phyloP scores from a whole-genome alignment of 2,113 vertebrate genomes.

The Solea senegalensis region DNA sequence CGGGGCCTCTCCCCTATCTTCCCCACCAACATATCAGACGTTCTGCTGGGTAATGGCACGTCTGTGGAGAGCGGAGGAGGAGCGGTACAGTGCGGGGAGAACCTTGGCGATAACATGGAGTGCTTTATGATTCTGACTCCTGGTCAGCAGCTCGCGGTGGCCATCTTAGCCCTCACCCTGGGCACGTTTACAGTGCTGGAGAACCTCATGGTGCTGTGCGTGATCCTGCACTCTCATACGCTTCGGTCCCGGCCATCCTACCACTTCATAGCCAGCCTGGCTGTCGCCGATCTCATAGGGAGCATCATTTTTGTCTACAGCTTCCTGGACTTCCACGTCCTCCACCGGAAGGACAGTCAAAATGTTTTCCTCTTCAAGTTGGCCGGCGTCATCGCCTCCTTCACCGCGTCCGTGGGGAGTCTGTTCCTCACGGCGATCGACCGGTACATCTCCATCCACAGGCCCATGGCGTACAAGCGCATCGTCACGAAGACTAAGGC shows the following conservation, averaged over 20 bases:
- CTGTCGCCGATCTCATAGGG: slow-evolving; percentile 94
- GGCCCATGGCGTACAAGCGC: slow-evolving; percentile 93
- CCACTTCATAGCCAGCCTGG: slow-evolving; percentile 97
- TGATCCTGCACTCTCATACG: slow-evolving; percentile 94
- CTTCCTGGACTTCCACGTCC: slow-evolving; percentile 97
- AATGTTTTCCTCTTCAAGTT: slow-evolving; percentile 96
- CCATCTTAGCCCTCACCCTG: slow-evolving; percentile 91
- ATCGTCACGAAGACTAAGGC: slow-evolving; percentile 97
- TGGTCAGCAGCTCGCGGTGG: slow-evolving; percentile 92
- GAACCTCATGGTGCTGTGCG: slow-evolving; percentile 93
- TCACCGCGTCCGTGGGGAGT: slow-evolving; percentile 96
- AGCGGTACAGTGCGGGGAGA: slow-evolving; percentile 89
- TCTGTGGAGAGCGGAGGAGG: slow-evolving; percentile 82
- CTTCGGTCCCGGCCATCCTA: slow-evolving; percentile 96
- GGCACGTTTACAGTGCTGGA: slow-evolving; percentile 97
- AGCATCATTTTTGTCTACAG: slow-evolving; percentile 99
- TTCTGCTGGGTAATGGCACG: slow-evolving; percentile 85
- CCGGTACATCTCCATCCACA: slow-evolving; percentile 96
- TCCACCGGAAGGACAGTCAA: slow-evolving; percentile 95
- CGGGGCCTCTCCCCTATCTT: slow-evolving; percentile 81
- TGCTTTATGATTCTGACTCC: slow-evolving; percentile 99
- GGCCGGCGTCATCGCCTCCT: slow-evolving; percentile 96
- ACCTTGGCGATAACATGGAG: slow-evolving; percentile 97
- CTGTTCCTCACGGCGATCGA: slow-evolving; percentile 98
- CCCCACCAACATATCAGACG: slow-evolving; percentile 88